Base-by-base conservation (phyloP, 2,888 invertebrate species). In the Trimorus sp. region DNA sequence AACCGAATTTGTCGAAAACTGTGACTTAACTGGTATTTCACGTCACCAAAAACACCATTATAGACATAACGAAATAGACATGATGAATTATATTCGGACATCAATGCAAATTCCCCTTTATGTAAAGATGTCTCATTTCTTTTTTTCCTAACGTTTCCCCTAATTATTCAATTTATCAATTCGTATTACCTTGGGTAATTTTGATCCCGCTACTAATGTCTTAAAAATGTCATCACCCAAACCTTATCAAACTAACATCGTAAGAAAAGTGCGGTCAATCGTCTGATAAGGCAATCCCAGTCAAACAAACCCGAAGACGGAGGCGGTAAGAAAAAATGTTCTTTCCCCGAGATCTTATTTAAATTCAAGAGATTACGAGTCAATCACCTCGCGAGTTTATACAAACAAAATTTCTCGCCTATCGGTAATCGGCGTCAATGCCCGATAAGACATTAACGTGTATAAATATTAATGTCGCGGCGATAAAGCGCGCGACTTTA, bases 361-460 rank as follows among this genome's bases (percentile, higher is more conserved):
- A 75, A 79, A 79, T 79, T 76, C 48, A 70, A 62, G 63, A 73
- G 77, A 65, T 76, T 69, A 79, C 70, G 69, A 79, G 79, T 79
- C 79, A 79, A 75, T 79, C 75, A 79, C 80, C 75, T 66, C 11
- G 40, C 15, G 60, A 60, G 70, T 65, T 75, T 48, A 60, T 62
- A 70, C 75, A 80, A 75, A 80, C 71, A 75, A 75, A 59, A 75
- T 80, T 66, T 49, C 75, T 80, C 70, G 68, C 26, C 15, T 59
- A 70, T 75, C 70, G 71, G 71, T 75, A 70, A 80, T 75, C 75
- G 37, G 45, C 65, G 75, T 75, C 70, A 80, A 71, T 48, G 80
- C 16, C 80, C 75, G 80, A 80, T 80, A 80, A 80, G 45, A 7
- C 49, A 56, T 68, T 54, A 58, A 53, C 59, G 70, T 65, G 69